Conservation (phyloP, 2,797 vertebrate genomes). For the Characodon lateralis region DNA sequence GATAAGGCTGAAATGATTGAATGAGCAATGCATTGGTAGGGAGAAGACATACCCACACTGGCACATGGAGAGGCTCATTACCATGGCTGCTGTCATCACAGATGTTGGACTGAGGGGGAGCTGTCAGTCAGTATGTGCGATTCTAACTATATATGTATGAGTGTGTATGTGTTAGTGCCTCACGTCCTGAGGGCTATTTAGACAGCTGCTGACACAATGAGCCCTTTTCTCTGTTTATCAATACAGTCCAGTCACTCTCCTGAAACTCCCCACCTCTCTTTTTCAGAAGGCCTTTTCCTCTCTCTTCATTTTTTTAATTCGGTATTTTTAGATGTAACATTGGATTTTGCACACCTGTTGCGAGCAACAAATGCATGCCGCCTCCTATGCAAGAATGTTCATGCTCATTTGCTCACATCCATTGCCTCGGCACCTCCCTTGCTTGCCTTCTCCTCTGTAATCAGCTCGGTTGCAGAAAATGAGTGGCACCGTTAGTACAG, state of each 20-base stretch:
- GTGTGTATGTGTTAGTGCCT: conserved; percentile 40
- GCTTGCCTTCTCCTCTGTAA: conserved; percentile 28
- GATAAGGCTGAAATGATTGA: conserved; percentile 63
- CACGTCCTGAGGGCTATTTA: conserved; percentile 79
- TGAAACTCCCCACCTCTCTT: conserved; percentile 36
- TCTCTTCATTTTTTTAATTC: conserved; percentile 39
- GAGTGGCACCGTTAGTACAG: conserved; percentile 50
- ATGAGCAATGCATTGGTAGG: conserved; percentile 54
- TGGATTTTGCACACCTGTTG: conserved; percentile 63
- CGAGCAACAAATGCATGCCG: conserved; percentile 51
- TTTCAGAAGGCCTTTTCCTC: conserved; percentile 33
- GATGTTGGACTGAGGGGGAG: conserved; percentile 82
- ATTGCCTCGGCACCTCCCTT: conserved; percentile 4
- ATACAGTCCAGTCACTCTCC: conserved; percentile 71
- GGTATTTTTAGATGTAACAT: conserved; percentile 26
- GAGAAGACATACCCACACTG: conserved; percentile 70
- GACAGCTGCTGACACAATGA: conserved; percentile 80
- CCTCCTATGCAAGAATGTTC: conserved; percentile 31
- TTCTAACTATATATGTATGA: conserved; percentile 34
- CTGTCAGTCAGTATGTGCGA: conserved; percentile 71
- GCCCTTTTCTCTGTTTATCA: conserved; percentile 75
- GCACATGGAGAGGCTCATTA: conserved; percentile 79
- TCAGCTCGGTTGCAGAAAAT: conserved; percentile 41
- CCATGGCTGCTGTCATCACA: conserved; percentile 80
- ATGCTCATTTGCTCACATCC: conserved; percentile 31